Base-by-base conservation (phyloP, 2,888 invertebrate species). In the Odiellus spinosus region DNA sequence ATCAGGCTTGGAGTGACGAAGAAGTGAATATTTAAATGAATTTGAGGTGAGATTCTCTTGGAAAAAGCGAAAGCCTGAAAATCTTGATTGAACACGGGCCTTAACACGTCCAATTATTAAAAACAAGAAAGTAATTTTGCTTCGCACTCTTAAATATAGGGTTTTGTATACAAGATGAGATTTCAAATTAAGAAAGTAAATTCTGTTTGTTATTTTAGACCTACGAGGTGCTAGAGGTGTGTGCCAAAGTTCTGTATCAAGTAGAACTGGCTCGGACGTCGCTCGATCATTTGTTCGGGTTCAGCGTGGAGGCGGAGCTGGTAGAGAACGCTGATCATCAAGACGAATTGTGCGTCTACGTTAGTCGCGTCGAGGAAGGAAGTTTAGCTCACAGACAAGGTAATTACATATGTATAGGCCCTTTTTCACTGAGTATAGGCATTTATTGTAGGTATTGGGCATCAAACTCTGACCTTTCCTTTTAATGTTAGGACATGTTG, bases 351-450 rank as follows among this genome's bases (percentile, higher is more conserved):
- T 90, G 91, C 70, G 91, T 93, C 68, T 95, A 91, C 70, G 88
- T 95, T 60, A 88, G 88, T 69, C 77, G 93, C 52, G 90, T 95
- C 47, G 88, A 90, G 67, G 88, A 88, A 67, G 85, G 87, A 65
- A 88, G 90, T 64, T 84, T 90, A 48, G 93, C 91, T 46, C 86
- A 90, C 82, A 84, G 85, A 68, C 90, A 90, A 70, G 91, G 93
- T 91, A 71, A 56, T 54, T 14, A 38, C 17, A 15, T 6, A 2
- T n/a, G n/a, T n/a, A n/a, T n/a, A n/a, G n/a, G n/a, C n/a, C n/a
- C n/a, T n/a, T n/a, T n/a, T n/a, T n/a, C n/a, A n/a, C n/a, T n/a
- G n/a, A n/a, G n/a, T n/a, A 8, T 36, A 15, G 10, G 17, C 38
- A 6, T 17, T 36, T 36, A 36, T 36, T 36, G 11, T n/a, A 34